Evolutionary conservation across 2,888 invertebrate genomes (phyloP).

Genomic region (Clepsis dumicolana): DNA sequence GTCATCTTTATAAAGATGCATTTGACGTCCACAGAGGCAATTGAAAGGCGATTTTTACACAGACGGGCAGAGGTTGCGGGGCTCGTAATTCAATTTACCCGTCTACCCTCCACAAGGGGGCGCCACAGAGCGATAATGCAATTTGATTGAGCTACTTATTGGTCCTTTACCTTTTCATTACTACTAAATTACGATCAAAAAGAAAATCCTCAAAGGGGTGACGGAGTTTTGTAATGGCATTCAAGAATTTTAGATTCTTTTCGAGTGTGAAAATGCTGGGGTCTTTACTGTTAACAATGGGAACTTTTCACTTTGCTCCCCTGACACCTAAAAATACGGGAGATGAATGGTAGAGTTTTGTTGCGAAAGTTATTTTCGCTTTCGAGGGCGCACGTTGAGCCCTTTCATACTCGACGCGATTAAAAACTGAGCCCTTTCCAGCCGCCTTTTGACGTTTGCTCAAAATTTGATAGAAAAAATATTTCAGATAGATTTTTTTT

Average conservation of each 20-base stretch:
- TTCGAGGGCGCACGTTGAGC: conserved; percentile 51
- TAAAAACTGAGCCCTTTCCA: conserved; percentile 63
- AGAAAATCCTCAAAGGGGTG: conserved; percentile 50
- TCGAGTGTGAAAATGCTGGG: conserved; percentile 62
- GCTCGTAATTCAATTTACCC: conserved; percentile 77
- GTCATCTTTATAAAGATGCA: conserved; percentile 27
- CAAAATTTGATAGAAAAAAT: conserved; percentile 23
- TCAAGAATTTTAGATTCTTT: conserved; percentile 50
- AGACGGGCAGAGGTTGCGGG: conserved; percentile 69
- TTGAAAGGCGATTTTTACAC: conserved; percentile 71
- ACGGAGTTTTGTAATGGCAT: conserved; percentile 49
- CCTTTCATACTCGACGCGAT: conserved; percentile 65
- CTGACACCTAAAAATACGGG: conserved; percentile 67
- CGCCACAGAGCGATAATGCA: conserved; percentile 74
- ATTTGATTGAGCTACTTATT: conserved; percentile 82
- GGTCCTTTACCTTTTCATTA: conserved; percentile 80
- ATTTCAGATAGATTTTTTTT: neutral
- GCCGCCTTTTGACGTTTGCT: conserved; percentile 47
- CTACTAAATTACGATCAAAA: conserved; percentile 65
- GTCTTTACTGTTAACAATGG: conserved; percentile 62
- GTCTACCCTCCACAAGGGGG: conserved; percentile 67
- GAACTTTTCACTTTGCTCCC: conserved; percentile 69
- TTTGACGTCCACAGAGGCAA: conserved; percentile 49
- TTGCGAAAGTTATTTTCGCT: conserved; percentile 55
- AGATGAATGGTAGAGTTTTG: conserved; percentile 66